Percentiles rank a stretch among this genome's conserved stretches.
phyloP scores from a whole-genome alignment of 2,113 vertebrate genomes.

The Colaptes auratus region DNA sequence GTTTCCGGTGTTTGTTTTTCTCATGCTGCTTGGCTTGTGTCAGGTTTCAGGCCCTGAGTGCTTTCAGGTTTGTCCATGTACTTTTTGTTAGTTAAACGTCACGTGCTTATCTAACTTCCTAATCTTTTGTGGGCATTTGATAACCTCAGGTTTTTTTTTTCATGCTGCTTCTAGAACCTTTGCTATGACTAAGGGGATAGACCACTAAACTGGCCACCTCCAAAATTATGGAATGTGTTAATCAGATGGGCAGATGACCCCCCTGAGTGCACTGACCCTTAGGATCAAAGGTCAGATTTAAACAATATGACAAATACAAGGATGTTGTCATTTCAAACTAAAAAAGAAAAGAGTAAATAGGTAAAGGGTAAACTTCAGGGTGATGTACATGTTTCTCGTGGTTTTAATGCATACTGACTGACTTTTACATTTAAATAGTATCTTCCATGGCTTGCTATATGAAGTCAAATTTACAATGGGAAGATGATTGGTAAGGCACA shows the following conservation, averaged over 20 bases:
- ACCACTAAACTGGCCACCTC: slow-evolving; percentile 72
- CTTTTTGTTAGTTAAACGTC: slow-evolving; percentile 70
- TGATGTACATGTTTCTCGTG: slow-evolving; percentile 3
- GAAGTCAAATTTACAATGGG: neutral
- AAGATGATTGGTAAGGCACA: neutral
- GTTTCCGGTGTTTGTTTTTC: slow-evolving; percentile 71
- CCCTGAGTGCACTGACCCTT: slow-evolving; percentile 63
- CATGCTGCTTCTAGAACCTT: slow-evolving; percentile 41
- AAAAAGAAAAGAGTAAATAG: slow-evolving; percentile 13
- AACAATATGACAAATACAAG: slow-evolving; percentile 80
- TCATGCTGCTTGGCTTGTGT: slow-evolving; percentile 60
- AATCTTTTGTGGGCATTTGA: slow-evolving; percentile 69
- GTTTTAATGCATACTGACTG: neutral
- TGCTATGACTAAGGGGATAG: slow-evolving; percentile 82
- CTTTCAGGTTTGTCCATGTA: slow-evolving; percentile 21
- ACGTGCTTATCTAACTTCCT: slow-evolving; percentile 76
- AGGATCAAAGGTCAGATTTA: slow-evolving; percentile 84
- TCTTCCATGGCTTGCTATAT: neutral
- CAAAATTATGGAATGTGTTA: slow-evolving; percentile 90
- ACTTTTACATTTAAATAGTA: neutral
- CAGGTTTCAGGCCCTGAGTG: slow-evolving; percentile 57
- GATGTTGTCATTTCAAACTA: slow-evolving; percentile 61
- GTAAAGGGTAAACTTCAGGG: slow-evolving; percentile 36
- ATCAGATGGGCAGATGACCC: slow-evolving; percentile 77
- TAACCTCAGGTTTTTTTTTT: slow-evolving; percentile 60